phyloP scores from a whole-genome alignment of 2,888 invertebrate species.

The Zygogramma bicolorata region DNA sequence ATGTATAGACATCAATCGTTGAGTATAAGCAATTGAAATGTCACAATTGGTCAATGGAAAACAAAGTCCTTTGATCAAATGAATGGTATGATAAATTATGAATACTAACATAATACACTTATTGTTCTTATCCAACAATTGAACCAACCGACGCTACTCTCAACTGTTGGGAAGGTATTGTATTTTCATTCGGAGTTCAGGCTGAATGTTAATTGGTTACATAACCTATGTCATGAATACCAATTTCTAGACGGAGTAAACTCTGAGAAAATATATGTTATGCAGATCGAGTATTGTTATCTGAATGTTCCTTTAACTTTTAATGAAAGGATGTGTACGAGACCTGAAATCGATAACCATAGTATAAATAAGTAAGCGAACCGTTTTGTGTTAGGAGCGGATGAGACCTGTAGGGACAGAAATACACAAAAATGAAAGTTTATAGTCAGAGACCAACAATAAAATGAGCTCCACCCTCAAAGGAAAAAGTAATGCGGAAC shows the following conservation, averaged over 20 bases:
- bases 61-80: conserved; percentile 1
- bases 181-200: conserved; percentile 21
- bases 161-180: conserved; percentile 30
- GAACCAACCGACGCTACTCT: background rate
- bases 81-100: background rate
- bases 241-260: conserved; percentile 28
- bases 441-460: background rate
- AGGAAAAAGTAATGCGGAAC: background rate
- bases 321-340: conserved; percentile 26
- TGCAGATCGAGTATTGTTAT: conserved; percentile 35
- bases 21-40: too few species aligned
- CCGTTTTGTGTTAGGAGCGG: background rate
- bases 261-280: conserved; percentile 35
- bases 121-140: conserved; percentile 9
- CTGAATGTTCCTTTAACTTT: conserved; percentile 27
- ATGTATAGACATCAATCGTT: too few species aligned
- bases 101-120: conserved; percentile 13
- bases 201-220: conserved; percentile 41
- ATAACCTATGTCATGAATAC: conserved; percentile 40
- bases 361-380: conserved; percentile 25
- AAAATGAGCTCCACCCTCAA: background rate
- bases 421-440: conserved; percentile 5
- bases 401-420: background rate
- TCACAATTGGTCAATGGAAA: too few species aligned
- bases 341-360: conserved; percentile 34